phyloP scores from a whole-genome alignment of 2,797 vertebrate species.

The Pantherophis vulpinus region DNA sequence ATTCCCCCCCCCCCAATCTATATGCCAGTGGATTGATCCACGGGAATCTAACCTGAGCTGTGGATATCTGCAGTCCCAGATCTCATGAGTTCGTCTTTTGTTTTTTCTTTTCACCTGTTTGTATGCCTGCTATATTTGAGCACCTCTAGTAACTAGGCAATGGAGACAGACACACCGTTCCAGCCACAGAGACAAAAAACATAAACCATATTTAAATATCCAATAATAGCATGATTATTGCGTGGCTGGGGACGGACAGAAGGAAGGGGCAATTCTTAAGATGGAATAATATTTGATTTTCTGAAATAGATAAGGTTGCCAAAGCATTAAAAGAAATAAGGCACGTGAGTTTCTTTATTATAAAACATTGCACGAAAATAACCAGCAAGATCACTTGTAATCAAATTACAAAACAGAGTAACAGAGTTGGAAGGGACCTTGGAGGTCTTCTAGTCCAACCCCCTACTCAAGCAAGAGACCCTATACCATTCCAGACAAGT shows the following conservation, averaged over 20 bases:
- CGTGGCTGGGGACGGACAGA: neutral
- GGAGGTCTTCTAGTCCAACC: neutral
- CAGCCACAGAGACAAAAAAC: neutral
- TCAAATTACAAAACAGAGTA: too few species aligned
- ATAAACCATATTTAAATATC: neutral
- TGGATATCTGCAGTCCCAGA: neutral
- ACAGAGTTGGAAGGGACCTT: neutral
- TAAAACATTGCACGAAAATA: neutral
- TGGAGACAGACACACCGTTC: neutral
- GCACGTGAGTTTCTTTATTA: neutral
- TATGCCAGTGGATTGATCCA: neutral
- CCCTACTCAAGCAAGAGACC: neutral
- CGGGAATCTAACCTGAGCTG: neutral
- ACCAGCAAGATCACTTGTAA: neutral
- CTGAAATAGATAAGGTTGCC: neutral
- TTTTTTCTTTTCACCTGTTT: neutral
- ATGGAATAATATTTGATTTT: neutral
- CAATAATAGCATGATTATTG: neutral
- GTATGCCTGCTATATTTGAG: neutral
- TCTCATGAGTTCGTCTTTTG: neutral
- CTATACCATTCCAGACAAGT: neutral
- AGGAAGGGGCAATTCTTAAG: neutral
- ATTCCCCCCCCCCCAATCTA: too few species aligned
- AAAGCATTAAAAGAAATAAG: neutral
- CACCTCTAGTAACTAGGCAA: slow-evolving; percentile 4